Base-by-base conservation (phyloP, 2,113 vertebrate species). In the Esox niger region DNA sequence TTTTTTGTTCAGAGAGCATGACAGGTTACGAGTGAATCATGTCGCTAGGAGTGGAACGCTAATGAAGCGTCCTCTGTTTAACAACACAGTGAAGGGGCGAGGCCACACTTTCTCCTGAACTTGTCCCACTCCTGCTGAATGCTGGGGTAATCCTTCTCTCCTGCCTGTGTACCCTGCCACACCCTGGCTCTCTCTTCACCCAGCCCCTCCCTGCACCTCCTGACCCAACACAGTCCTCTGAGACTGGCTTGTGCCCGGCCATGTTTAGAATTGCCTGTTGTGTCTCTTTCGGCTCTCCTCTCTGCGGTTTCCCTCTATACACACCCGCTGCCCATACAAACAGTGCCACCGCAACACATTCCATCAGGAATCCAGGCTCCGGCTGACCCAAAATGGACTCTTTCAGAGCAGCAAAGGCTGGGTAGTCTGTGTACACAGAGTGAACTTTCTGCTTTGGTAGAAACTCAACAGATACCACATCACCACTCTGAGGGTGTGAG, bases 381-480 rank as follows among this genome's bases (percentile, higher is more conserved):
- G 17, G 20, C 69, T 20, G 6, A 55, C 64, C 76, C 79, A 82
- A 84, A 86, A 85, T 81, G 77, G 75, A 71, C 71, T 68, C 78
- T 80, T 83, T 81, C 70, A 80, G 64, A 63, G 64, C 30, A 25
- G 61, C 49, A 4, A 35, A 67, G 58, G 66, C 62, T 7, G 9
- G 33, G 59, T 52, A 30, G 26, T 43, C 64, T 62, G 20, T n/a
- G 46, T 75, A 59, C 69, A 74, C 47, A 61, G 47, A 54, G 4
- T 30, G n/a, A 52, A 52, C 54, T 57, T 9, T 57, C 55, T 57
- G 21, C 27, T 57, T 57, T 25, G 55, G 21, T 13, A 26, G 21
- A 27, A 25, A 3, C 55, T 23, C 10, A 25, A 57, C 21, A 57
- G 55, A 57, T 23, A 3, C 55, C 47, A 52, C 15, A 52, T 17